Evolutionary conservation across 2,113 vertebrate genomes (phyloP).

Genomic region (Lasiurus borealis): DNA sequence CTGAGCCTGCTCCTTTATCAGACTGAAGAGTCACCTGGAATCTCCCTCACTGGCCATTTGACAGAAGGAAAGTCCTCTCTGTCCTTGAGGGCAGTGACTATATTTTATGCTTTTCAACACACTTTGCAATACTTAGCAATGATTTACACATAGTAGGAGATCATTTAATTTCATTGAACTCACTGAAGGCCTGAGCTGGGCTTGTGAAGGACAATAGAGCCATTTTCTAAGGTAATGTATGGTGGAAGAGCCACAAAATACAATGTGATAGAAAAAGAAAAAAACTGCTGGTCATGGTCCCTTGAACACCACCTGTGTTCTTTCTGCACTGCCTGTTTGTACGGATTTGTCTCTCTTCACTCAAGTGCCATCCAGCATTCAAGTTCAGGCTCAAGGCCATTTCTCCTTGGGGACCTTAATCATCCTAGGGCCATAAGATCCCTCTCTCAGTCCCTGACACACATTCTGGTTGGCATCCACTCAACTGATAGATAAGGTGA

Average conservation of each 20-base stretch:
- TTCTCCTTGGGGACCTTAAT: neutral
- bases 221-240: slow-evolving; percentile 18
- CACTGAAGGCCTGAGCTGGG: neutral
- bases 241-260: neutral
- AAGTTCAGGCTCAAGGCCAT: neutral
- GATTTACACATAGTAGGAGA: slow-evolving; percentile 17
- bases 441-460: neutral
- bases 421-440: neutral
- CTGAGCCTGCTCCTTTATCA: neutral
- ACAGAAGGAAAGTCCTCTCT: slow-evolving; percentile 9
- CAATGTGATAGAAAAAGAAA: neutral
- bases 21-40: neutral
- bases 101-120: neutral
- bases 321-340: neutral
- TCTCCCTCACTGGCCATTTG: neutral
- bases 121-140: neutral
- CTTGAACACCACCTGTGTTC: neutral
- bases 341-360: neutral
- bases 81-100: neutral
- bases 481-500: neutral
- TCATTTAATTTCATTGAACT: neutral
- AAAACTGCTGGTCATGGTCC: neutral
- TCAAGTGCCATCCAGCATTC: neutral
- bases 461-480: neutral
- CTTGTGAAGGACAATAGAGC: neutral